Conservation (phyloP, 1,140 invertebrate genomes). For the Heliconius congener region DNA sequence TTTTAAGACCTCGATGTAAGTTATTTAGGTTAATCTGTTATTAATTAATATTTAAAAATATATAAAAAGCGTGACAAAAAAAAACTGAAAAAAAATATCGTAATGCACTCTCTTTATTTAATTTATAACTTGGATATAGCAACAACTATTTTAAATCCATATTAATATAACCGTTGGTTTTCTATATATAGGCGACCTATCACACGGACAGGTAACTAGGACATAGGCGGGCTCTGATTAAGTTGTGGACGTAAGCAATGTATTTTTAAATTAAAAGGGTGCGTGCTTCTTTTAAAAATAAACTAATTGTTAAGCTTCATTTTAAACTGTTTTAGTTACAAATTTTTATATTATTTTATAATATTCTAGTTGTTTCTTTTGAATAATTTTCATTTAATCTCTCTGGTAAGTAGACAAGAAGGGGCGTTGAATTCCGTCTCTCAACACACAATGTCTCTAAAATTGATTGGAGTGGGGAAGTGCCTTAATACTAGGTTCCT, state of each 20-base stretch:
- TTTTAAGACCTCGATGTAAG: too few relatives aligned
- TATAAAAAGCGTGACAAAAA: not conserved
- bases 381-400: too few relatives aligned
- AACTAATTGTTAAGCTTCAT: not conserved
- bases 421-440: too few relatives aligned
- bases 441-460: too few relatives aligned
- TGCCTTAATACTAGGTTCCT: too few relatives aligned
- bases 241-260: constrained; percentile 6
- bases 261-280: constrained; percentile 10
- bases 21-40: too few relatives aligned
- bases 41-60: too few relatives aligned
- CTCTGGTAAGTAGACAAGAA: too few relatives aligned
- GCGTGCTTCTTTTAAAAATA: constrained; percentile 6
- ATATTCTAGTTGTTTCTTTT: not conserved
- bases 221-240: constrained; percentile 6
- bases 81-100: not conserved
- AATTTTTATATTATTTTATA: not conserved
- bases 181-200: constrained; percentile 12
- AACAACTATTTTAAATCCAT: not conserved
- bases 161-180: not conserved
- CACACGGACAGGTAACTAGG: not conserved
- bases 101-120: not conserved
- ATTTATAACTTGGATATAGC: not conserved
- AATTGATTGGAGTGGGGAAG: too few relatives aligned
- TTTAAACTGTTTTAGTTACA: not conserved